phyloP scores from a whole-genome alignment of 1,140 invertebrate genomes.

The Zophobas atratus region DNA sequence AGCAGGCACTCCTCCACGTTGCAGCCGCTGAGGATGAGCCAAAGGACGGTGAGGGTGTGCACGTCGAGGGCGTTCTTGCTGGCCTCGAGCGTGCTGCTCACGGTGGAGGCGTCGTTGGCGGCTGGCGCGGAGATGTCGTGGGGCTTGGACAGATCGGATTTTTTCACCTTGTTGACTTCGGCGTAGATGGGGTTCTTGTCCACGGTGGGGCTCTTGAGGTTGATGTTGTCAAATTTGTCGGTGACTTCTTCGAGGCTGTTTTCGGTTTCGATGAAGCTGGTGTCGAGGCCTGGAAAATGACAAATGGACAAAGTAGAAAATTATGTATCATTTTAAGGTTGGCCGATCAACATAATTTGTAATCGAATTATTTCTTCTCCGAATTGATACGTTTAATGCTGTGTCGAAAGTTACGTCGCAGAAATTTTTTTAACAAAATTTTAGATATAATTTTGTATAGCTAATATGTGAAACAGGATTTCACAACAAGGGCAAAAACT shows the following conservation, averaged over 20 bases:
- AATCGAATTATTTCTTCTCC: too few relatives aligned
- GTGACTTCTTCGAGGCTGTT: slow-evolving; percentile 61
- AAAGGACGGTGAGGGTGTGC: slow-evolving; percentile 77
- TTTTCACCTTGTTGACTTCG: slow-evolving; percentile 62
- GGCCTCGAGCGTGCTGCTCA: slow-evolving; percentile 43
- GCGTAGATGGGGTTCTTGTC: slow-evolving; percentile 65
- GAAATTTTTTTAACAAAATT: too few relatives aligned
- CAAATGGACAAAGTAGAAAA: too few relatives aligned
- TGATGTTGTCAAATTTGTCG: slow-evolving; percentile 60
- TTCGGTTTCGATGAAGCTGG: slow-evolving; percentile 61
- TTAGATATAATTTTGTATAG: too few relatives aligned
- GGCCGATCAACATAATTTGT: too few relatives aligned
- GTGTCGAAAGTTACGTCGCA: too few relatives aligned
- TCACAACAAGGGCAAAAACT: too few relatives aligned
- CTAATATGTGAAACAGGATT: too few relatives aligned
- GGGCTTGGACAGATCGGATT: slow-evolving; percentile 19
- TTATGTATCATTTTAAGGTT: too few relatives aligned
- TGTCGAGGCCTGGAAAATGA: not conserved
- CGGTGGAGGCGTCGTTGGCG: slow-evolving; percentile 35
- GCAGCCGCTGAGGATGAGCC: slow-evolving; percentile 78
- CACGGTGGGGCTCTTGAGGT: slow-evolving; percentile 58
- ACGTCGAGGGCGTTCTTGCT: slow-evolving; percentile 69
- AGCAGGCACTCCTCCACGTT: slow-evolving; percentile 77
- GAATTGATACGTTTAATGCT: too few relatives aligned
- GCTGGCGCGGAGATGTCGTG: not conserved